These are phyloP conservation scores for Agonopterix subpropinquella DNA, from an alignment of 2,888 invertebrate species.

Conservation along the genomic window DNA sequence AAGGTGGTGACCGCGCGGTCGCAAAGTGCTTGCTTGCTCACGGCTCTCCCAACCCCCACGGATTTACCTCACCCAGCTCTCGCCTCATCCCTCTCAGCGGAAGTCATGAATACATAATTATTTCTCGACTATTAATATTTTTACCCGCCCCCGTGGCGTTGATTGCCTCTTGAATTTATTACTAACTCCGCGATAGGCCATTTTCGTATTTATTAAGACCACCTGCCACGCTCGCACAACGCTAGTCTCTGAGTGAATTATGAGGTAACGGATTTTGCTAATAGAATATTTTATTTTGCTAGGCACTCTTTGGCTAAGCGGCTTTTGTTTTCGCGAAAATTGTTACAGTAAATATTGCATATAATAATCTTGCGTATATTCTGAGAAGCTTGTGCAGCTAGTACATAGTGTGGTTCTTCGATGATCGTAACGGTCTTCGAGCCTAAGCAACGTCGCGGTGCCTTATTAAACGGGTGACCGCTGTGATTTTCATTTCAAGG, in stretches of 20 bases:
- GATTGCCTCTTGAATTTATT: slow-evolving; percentile 77
- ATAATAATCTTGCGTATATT: not conserved
- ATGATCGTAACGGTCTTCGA: too few species aligned
- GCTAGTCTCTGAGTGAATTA: slow-evolving; percentile 63
- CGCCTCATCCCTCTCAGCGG: slow-evolving; percentile 31
- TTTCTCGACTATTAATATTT: slow-evolving; percentile 74
- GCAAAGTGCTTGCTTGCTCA: not conserved
- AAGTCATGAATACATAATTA: slow-evolving; percentile 73
- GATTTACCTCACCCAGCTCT: slow-evolving; percentile 27
- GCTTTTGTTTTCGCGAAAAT: slow-evolving; percentile 30
- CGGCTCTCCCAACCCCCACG: slow-evolving; percentile 31
- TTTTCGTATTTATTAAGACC: slow-evolving; percentile 75
- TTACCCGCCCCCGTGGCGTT: slow-evolving; percentile 69
- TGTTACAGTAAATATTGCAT: slow-evolving; percentile 20
- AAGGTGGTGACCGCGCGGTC: slow-evolving; percentile 6
- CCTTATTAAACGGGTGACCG: too few species aligned
- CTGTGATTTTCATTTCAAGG: too few species aligned
- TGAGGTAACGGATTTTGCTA: slow-evolving; percentile 61
- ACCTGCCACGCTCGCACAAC: slow-evolving; percentile 61
- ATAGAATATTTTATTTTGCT: slow-evolving; percentile 72
- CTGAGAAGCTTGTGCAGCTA: too few species aligned
- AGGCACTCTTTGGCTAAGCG: slow-evolving; percentile 44
- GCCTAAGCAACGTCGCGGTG: too few species aligned
- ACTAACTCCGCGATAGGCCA: slow-evolving; percentile 66
- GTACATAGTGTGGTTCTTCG: too few species aligned